Percentiles rank a stretch among this genome's conserved stretches.
Conservation (phyloP, 2,113 vertebrate genomes). For the Sturnira hondurensis region DNA sequence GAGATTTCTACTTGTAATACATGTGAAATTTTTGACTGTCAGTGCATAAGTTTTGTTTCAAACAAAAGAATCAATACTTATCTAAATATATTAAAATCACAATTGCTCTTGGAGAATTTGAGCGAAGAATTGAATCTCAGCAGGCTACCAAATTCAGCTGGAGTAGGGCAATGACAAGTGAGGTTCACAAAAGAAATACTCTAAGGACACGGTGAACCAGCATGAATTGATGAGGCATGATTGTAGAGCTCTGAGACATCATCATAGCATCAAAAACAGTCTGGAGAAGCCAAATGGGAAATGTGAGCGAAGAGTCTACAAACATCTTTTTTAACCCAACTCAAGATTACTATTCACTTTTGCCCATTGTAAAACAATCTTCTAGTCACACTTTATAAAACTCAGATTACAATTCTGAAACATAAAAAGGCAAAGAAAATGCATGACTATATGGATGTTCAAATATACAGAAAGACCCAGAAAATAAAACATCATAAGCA, state of each 20-base stretch:
- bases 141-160: neutral
- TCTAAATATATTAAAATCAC: neutral
- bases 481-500: neutral
- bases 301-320: constrained; percentile 14
- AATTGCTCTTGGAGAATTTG: neutral
- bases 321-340: constrained; percentile 39
- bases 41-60: neutral
- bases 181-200: constrained; percentile 5
- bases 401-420: constrained; percentile 18
- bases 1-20: neutral
- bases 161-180: neutral
- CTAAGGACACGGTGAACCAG: neutral
- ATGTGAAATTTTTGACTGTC: neutral
- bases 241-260: neutral
- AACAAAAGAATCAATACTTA: neutral
- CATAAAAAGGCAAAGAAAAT: neutral
- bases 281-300: neutral
- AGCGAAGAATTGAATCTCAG: constrained; percentile 4
- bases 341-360: constrained; percentile 19
- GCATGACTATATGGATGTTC: neutral
- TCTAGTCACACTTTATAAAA: neutral
- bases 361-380: neutral
- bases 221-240: constrained; percentile 49
- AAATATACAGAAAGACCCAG: neutral
- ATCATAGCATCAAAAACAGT: constrained; percentile 24